Evolutionary conservation across 2,113 vertebrate genomes (phyloP).

Genomic region (Lamprologus callipterus): DNA sequence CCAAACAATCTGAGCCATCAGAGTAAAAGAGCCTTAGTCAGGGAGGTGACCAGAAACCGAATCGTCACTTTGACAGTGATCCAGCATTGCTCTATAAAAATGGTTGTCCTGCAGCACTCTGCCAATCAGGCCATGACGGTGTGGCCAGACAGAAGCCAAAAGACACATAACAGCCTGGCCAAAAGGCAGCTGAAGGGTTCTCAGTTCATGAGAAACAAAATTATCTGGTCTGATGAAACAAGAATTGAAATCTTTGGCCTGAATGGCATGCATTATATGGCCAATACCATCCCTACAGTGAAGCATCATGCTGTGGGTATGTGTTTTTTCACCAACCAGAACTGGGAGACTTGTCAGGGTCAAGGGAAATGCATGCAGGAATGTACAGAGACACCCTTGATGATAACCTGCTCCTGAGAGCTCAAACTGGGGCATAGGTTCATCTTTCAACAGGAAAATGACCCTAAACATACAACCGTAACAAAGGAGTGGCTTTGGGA

Average conservation of each 20-base stretch:
- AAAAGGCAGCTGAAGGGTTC: not conserved
- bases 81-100: not conserved
- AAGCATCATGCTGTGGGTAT: not conserved
- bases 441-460: not conserved
- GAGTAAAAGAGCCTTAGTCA: not conserved
- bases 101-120: not conserved
- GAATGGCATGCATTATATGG: not conserved
- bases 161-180: not conserved
- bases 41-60: not conserved
- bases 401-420: not conserved
- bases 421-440: not conserved
- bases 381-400: not conserved
- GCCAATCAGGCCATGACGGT: not conserved
- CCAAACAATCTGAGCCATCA: not conserved
- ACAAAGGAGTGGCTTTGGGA: not conserved
- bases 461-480: accelerated
- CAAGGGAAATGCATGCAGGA: not conserved
- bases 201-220: not conserved
- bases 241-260: not conserved
- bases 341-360: not conserved
- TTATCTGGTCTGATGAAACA: not conserved
- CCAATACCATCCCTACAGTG: not conserved
- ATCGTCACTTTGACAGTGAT: not conserved
- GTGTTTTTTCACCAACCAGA: not conserved
- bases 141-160: not conserved